phyloP scores from a whole-genome alignment of 2,113 vertebrate genomes.

The Recurvirostra avosetta region DNA sequence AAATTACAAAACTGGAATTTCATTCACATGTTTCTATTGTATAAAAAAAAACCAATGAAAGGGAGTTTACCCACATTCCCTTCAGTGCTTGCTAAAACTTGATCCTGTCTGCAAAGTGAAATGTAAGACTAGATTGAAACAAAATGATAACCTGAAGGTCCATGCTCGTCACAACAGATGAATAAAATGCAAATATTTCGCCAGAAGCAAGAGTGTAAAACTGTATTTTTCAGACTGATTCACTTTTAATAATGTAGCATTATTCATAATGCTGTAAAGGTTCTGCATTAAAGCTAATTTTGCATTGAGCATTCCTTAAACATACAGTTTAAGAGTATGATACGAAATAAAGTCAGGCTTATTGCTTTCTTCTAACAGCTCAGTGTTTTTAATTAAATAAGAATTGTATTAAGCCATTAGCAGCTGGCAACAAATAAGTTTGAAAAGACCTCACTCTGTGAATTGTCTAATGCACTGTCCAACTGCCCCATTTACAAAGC shows the following conservation, averaged over 20 bases:
- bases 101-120: neutral
- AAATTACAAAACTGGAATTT: neutral
- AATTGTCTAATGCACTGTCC: neutral
- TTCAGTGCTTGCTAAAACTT: slow-evolving; percentile 23
- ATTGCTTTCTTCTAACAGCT: neutral
- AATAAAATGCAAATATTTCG: slow-evolving; percentile 15
- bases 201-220: neutral
- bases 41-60: neutral
- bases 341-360: neutral
- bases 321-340: neutral
- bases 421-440: neutral
- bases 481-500: neutral
- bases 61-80: neutral
- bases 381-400: neutral
- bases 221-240: neutral
- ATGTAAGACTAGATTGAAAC: neutral
- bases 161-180: neutral
- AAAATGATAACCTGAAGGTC: neutral
- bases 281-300: neutral
- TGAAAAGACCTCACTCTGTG: neutral
- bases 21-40: neutral
- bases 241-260: neutral
- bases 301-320: neutral
- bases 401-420: neutral
- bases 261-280: neutral